These are phyloP conservation scores for Sesamia inferens DNA, from an alignment of 2,888 invertebrate species.

Conservation along the genomic window DNA sequence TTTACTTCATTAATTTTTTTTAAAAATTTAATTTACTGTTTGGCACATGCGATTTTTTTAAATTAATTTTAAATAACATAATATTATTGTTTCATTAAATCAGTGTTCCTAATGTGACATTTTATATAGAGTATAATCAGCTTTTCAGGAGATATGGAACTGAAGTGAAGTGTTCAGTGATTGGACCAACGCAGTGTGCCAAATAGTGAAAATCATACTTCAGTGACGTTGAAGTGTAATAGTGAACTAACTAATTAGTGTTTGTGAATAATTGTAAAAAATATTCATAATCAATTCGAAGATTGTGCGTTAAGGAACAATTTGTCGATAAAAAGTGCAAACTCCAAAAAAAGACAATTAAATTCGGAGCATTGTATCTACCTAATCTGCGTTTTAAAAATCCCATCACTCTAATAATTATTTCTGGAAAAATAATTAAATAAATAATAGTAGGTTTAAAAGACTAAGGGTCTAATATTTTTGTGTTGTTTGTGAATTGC, in stretches of 20 bases:
- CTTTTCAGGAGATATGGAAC: constrained; percentile 68
- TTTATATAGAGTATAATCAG: constrained; percentile 54
- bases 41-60: constrained; percentile 80
- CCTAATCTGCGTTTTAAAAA: constrained; percentile 1
- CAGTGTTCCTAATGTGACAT: constrained; percentile 61
- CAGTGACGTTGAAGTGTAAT: constrained; percentile 59
- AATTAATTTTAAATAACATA: constrained; percentile 39
- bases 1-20: constrained; percentile 48
- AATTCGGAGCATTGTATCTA: constrained; percentile 1
- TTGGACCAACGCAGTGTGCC: constrained; percentile 71
- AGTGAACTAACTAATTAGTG: constrained; percentile 52
- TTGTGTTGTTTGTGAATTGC: too few species aligned
- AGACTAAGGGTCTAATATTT: too few species aligned
- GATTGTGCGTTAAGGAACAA: neutral
- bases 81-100: constrained; percentile 38
- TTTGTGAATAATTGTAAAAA: constrained; percentile 37
- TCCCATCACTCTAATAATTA: neutral
- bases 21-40: constrained; percentile 66
- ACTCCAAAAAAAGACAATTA: constrained; percentile 1
- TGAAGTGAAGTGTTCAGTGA: constrained; percentile 82
- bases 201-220: constrained; percentile 70
- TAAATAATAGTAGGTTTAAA: neutral
- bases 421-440: neutral
- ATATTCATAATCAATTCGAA: constrained; percentile 5
- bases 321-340: neutral